Conservation (phyloP, 53 echinoderm and acorn worm genomes). For the Stichopus horrens region DNA sequence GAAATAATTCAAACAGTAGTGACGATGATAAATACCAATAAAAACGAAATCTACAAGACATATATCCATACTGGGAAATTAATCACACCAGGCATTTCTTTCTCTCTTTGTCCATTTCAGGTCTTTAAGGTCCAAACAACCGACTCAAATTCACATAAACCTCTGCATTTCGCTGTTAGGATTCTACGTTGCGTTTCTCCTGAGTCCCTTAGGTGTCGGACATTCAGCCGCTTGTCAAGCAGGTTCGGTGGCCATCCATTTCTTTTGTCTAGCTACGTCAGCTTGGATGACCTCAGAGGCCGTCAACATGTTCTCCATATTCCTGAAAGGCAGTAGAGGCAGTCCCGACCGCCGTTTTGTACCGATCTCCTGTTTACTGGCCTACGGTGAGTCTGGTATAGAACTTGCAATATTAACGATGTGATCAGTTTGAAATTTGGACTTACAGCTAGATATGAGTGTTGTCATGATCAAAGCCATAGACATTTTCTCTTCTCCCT, state of each 20-base stretch:
- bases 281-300: constrained; percentile 28
- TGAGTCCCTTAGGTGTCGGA: neutral
- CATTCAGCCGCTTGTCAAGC: neutral
- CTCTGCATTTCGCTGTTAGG: neutral
- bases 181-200: neutral
- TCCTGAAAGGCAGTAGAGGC: neutral
- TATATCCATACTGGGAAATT: no score
- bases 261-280: constrained; percentile 16
- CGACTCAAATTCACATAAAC: constrained; percentile 29
- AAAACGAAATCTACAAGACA: no score
- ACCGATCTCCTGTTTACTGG: constrained; percentile 9
- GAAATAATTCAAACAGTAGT: no score
- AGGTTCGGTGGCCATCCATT: neutral
- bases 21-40: no score
- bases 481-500: no score
- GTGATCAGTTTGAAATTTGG: neutral
- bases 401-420: neutral
- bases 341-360: neutral
- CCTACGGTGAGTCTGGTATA: neutral
- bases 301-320: constrained; percentile 2
- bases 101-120: neutral
- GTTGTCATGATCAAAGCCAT: no score
- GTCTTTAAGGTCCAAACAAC: constrained; percentile 18
- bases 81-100: no score
- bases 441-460: no score